These are phyloP conservation scores for Penaeus indicus DNA, from an alignment of 1,140 invertebrate species.

Conservation along the genomic window DNA sequence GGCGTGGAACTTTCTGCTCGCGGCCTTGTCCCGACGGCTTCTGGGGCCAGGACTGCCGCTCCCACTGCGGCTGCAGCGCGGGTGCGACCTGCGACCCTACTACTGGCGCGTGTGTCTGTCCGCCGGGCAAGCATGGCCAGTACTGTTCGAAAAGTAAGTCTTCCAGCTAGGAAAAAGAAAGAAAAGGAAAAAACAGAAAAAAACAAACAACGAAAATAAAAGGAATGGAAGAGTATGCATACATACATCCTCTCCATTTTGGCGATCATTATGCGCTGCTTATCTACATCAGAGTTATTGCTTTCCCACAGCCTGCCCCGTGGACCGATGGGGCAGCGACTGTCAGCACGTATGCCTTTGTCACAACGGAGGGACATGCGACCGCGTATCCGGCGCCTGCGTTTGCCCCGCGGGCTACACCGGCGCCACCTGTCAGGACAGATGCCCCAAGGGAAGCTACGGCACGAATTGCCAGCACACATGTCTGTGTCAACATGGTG, in stretches of 20 bases:
- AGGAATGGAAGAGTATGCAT: too few species aligned
- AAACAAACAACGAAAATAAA: too few species aligned
- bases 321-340: slow-evolving; percentile 80
- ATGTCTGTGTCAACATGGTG: slow-evolving; percentile 84
- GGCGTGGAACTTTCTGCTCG: slow-evolving; percentile 81
- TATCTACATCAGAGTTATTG: slow-evolving; percentile 71
- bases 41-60: slow-evolving; percentile 81
- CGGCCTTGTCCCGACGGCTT: slow-evolving; percentile 80
- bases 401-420: slow-evolving; percentile 86
- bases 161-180: too few species aligned
- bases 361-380: slow-evolving; percentile 79
- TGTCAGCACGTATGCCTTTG: slow-evolving; percentile 86
- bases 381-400: slow-evolving; percentile 82
- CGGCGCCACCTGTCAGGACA: slow-evolving; percentile 81
- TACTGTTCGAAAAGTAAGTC: slow-evolving; percentile 81
- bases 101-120: slow-evolving; percentile 85
- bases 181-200: too few species aligned
- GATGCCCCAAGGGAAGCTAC: slow-evolving; percentile 83
- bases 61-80: slow-evolving; percentile 80
- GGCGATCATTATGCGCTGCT: slow-evolving; percentile 84
- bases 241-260: slow-evolving; percentile 74
- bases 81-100: slow-evolving; percentile 78
- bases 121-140: slow-evolving; percentile 83
- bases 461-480: slow-evolving; percentile 86
- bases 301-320: slow-evolving; percentile 76